Evolutionary conservation across 1,140 invertebrate genomes (phyloP).

Genomic region (Manduca sexta): DNA sequence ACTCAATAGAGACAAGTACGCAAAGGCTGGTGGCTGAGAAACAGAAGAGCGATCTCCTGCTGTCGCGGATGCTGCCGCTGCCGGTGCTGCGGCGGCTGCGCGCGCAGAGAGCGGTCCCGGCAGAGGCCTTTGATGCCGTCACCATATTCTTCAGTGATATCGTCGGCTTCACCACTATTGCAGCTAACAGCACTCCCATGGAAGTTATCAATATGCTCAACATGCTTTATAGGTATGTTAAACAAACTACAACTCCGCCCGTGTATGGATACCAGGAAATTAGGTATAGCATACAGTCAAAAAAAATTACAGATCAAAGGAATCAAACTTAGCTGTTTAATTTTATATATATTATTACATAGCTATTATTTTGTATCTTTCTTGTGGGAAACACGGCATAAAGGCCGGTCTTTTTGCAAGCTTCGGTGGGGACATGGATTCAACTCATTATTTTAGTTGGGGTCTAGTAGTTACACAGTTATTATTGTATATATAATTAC

Average conservation of each 20-base stretch:
- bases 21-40: conserved; percentile 83
- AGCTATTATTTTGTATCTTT: no score
- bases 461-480: no score
- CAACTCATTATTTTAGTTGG: no score
- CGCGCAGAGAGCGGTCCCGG: conserved; percentile 78
- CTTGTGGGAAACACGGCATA: no score
- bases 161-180: conserved; percentile 78
- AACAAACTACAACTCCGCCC: not conserved
- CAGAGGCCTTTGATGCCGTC: conserved; percentile 77
- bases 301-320: no score
- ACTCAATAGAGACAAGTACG: conserved; percentile 81
- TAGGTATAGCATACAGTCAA: no score
- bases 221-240: conserved; percentile 52
- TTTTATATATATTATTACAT: no score
- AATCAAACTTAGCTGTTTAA: no score
- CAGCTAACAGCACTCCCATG: conserved; percentile 82
- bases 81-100: conserved; percentile 79
- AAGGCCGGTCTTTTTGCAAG: no score
- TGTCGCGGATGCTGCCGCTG: conserved; percentile 83
- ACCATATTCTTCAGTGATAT: conserved; percentile 90
- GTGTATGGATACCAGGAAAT: no score
- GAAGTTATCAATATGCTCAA: conserved; percentile 75
- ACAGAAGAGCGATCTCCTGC: conserved; percentile 44
- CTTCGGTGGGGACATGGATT: no score
- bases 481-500: no score